Evolutionary conservation across 1,140 invertebrate genomes (phyloP).

Genomic region (Ptiloglossa arizonensis): DNA sequence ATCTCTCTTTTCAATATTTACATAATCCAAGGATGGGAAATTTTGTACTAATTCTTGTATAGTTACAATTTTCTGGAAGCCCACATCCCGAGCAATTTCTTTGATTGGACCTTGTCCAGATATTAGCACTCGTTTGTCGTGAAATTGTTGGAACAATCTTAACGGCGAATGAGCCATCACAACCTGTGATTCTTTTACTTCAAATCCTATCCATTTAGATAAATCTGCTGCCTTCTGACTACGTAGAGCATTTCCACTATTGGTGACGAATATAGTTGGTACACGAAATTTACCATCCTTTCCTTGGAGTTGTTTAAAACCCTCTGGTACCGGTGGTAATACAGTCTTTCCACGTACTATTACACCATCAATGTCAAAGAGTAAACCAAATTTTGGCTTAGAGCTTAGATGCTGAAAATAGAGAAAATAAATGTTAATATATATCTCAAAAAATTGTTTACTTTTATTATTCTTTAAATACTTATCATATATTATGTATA

Average conservation of each 20-base stretch:
- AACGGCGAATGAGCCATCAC: conserved; percentile 89
- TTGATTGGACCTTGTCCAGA: conserved; percentile 87
- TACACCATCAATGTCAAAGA: conserved; percentile 90
- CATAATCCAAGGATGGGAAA: conserved; percentile 87
- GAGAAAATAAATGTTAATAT: not conserved
- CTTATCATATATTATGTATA: not conserved
- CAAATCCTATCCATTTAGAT: conserved; percentile 84
- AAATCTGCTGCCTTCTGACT: conserved; percentile 86
- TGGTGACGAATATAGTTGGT: conserved; percentile 88
- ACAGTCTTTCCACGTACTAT: conserved; percentile 86
- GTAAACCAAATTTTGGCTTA: conserved; percentile 84
- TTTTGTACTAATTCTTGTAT: conserved; percentile 85
- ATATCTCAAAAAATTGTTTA: not conserved
- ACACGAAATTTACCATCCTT: conserved; percentile 84
- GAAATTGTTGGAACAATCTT: conserved; percentile 85
- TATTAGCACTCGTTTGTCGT: conserved; percentile 86
- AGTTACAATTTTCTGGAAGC: conserved; percentile 85
- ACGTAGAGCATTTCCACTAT: conserved; percentile 85
- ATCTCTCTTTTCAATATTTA: conserved; percentile 85
- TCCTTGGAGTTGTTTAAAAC: conserved; percentile 83
- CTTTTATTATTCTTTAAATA: not conserved
- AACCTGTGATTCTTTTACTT: conserved; percentile 86
- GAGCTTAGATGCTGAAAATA: conserved; percentile 72
- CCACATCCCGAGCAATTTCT: conserved; percentile 86
- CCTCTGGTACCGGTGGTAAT: conserved; percentile 84